Conservation (phyloP, 1,140 invertebrate genomes). For the Aricia agestis region DNA sequence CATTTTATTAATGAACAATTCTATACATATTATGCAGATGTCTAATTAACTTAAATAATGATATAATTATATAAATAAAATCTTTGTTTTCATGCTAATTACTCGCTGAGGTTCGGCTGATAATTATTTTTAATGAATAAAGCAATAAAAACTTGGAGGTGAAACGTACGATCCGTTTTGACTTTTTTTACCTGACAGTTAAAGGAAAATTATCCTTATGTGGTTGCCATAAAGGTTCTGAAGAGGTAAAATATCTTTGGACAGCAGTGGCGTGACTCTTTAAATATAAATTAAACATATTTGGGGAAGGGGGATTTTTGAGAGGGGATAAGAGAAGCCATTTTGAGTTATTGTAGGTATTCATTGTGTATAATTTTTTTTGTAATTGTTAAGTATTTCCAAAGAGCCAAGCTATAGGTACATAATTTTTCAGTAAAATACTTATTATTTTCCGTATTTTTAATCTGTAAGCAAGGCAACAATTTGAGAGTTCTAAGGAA, state of each 20-base stretch:
- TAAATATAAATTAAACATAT: background rate
- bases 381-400: background rate
- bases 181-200: no score
- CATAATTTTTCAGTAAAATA: background rate
- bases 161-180: background rate
- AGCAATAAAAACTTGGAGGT: constrained; percentile 8
- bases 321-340: background rate
- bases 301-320: background rate
- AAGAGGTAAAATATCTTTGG: no score
- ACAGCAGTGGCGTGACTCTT: background rate
- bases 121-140: constrained; percentile 12
- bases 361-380: background rate
- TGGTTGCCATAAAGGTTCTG: no score
- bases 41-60: constrained; percentile 16
- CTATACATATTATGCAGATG: background rate
- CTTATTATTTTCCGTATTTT: no score
- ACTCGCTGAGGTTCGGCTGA: background rate
- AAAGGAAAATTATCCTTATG: no score
- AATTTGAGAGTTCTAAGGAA: no score
- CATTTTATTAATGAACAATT: constrained; percentile 1
- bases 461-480: no score
- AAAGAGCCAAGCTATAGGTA: background rate
- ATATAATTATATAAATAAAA: constrained; percentile 15
- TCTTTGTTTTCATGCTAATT: constrained; percentile 16
- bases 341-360: background rate